Evolutionary conservation across 1,140 invertebrate species (phyloP), one percentile per base, ranked within the genome.

Genomic region (Venturia canescens): DNA sequence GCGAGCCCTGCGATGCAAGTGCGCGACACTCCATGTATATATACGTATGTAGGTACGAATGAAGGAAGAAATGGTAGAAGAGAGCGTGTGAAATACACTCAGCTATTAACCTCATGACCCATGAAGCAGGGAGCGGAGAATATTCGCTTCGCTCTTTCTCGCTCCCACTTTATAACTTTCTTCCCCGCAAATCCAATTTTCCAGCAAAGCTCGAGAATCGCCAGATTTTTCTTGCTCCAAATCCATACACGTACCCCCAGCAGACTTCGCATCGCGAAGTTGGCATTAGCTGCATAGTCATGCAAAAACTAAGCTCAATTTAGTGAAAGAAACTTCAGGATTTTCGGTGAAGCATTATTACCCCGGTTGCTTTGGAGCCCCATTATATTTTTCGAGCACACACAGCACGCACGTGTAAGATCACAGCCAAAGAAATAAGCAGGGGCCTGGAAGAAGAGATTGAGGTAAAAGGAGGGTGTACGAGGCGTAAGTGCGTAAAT

Each of bases 1-100:
- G 48, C 67, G 57, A 67, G 44, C 38, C 63, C 23, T 21, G 66
- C 72, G 27, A 66, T 81, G 44, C 48, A 78, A 78, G 66, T 63
- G 27, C 38, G 7, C 63, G n/a, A 69, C 66, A 69, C 44, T 66
- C 5, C n/a, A 44, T 53, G 50, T 76, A 57, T 76, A 48, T 16
- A 26, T 66, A 31, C 38, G 13, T 31, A 3, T 29, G 26, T 48
- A 23, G 11, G 23, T 69, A 69, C 27, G 26, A 23, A 23, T 50
- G 15, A 63, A 69, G 31, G 76, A 83, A 84, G 27, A 34, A 71
- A 66, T 18, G 79, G 71, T 48, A 69, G 15, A 18, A 74, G 78
- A 48, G 78, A 74, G 66, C 66, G 66, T 57, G 81, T 82, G 81
- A 82, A 82, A 82, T 82, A 82, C 81, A 82, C 81, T 82, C 78